Base-by-base conservation (phyloP, 2,113 vertebrate species). In the Hippotragus niger region DNA sequence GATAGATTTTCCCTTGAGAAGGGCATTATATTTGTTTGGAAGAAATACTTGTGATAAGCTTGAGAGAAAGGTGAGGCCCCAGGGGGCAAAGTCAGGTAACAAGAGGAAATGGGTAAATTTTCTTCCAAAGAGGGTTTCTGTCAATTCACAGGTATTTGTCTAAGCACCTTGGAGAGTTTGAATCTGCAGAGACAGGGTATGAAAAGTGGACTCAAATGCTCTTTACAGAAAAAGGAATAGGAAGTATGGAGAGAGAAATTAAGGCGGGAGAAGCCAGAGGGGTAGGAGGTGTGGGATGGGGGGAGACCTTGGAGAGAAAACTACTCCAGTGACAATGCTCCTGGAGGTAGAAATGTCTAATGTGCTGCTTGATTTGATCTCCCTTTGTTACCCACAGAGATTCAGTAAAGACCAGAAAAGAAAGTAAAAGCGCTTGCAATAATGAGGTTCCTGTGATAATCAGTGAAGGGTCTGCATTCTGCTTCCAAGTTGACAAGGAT, bases 281-380 rank as follows among this genome's bases (percentile, higher is more conserved):
- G 5, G 25, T 36, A 8, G 16, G n/a, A 92, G 19, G 12, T 0
- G 0, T 6, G 3, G 0, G 29, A 21, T 19, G 4, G 0, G 11
- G 40, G 6, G 21, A 86, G 50, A 58, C 5, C 11, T 21, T 47
- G 45, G 82, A 53, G 53, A 76, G 57, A 64, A 96, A 96, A 80
- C 14, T 10, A 7, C 52, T 71, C 47, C 1, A 2, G 3, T 40
- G 71, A 78, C 17, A 45, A 45, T 13, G 53, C 53, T 53, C 0
- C 8, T 71, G 3, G 47, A 82, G 40, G 88, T 52, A 17, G 29
- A 95, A 74, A 29, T 31, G 31, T 17, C 57, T 76, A 57, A 67
- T 27, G 6, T 47, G 33, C 19, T 55, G 29, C 55, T 86, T 43
- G 12, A 90, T 78, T 36, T 78, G 58, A 84, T 36, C 45, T 53